Evolutionary conservation across 2,888 invertebrate genomes (phyloP).

Genomic region (Ctenicera cuprea): DNA sequence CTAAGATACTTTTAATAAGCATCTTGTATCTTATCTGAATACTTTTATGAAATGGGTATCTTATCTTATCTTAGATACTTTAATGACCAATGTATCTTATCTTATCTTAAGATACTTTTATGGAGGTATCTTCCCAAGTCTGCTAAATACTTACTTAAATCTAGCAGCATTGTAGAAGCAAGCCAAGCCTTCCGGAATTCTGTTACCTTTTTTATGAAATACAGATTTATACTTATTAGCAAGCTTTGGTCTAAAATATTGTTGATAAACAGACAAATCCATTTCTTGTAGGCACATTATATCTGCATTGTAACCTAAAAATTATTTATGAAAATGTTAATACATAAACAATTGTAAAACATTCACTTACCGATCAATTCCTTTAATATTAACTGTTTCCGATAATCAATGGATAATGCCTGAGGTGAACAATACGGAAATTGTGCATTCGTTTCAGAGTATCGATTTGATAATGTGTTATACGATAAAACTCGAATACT

Average conservation of each 20-base stretch:
- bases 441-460: slow-evolving; percentile 79
- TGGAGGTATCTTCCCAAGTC: too few relatives aligned
- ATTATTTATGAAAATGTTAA: neutral
- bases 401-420: slow-evolving; percentile 86
- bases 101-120: too few relatives aligned
- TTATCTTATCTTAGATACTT: too few relatives aligned
- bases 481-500: slow-evolving; percentile 88
- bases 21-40: too few relatives aligned
- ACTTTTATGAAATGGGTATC: too few relatives aligned
- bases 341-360: neutral
- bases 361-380: slow-evolving; percentile 72
- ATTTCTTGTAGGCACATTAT: slow-evolving; percentile 96
- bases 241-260: slow-evolving; percentile 80
- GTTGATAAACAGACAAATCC: slow-evolving; percentile 84
- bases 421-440: slow-evolving; percentile 88
- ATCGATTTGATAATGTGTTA: slow-evolving; percentile 91
- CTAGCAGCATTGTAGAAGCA: slow-evolving; percentile 83
- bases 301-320: slow-evolving; percentile 89
- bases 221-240: slow-evolving; percentile 75
- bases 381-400: slow-evolving; percentile 87
- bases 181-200: slow-evolving; percentile 87
- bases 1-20: too few relatives aligned
- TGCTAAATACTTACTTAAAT: slow-evolving; percentile 79
- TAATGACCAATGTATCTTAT: too few relatives aligned
- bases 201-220: slow-evolving; percentile 83